phyloP scores from a whole-genome alignment of 2,888 invertebrate genomes.

The Drosophila phalerata region DNA sequence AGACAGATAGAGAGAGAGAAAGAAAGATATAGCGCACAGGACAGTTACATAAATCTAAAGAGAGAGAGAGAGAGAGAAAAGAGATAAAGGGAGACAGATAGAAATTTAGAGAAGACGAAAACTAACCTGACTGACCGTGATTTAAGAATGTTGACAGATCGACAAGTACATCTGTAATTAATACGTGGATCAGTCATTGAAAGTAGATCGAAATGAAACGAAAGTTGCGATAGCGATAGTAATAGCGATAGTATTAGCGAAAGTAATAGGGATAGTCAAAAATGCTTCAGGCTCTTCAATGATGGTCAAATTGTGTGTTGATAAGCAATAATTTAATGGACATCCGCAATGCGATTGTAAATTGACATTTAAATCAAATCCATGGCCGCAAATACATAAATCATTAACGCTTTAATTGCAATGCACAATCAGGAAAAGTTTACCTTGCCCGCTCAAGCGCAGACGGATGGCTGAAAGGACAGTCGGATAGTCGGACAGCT shows the following conservation, averaged over 20 bases:
- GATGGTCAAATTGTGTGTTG: conserved; percentile 4
- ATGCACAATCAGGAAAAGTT: conserved; percentile 69
- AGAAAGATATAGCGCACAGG: conserved; percentile 10
- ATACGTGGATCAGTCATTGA: conserved; percentile 70
- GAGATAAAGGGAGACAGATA: conserved; percentile 25
- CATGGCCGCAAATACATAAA: conserved; percentile 68
- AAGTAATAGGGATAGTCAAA: conserved; percentile 16
- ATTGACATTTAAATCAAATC: conserved; percentile 70
- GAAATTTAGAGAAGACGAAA: conserved; percentile 37
- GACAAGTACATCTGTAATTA: conserved; percentile 85
- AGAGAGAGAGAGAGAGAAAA: background rate
- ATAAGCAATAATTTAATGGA: conserved; percentile 28
- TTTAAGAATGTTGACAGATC: conserved; percentile 85
- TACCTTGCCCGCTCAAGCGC: conserved; percentile 49
- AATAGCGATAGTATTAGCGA: conserved; percentile 31
- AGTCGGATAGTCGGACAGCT: conserved; percentile 2
- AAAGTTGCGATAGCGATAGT: conserved; percentile 40
- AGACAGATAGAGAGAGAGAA: conserved; percentile 9
- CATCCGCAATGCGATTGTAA: conserved; percentile 28
- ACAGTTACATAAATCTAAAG: conserved; percentile 4
- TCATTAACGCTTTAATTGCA: conserved; percentile 76
- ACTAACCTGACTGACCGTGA: conserved; percentile 86
- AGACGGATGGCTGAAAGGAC: conserved; percentile 29
- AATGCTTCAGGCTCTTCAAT: background rate
- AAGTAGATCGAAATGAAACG: conserved; percentile 43